A percentile compares a stretch with the other conserved stretches of the same genome.
These are phyloP conservation scores for Battus philenor DNA, from an alignment of 1,140 invertebrate species.

Conservation along the genomic window DNA sequence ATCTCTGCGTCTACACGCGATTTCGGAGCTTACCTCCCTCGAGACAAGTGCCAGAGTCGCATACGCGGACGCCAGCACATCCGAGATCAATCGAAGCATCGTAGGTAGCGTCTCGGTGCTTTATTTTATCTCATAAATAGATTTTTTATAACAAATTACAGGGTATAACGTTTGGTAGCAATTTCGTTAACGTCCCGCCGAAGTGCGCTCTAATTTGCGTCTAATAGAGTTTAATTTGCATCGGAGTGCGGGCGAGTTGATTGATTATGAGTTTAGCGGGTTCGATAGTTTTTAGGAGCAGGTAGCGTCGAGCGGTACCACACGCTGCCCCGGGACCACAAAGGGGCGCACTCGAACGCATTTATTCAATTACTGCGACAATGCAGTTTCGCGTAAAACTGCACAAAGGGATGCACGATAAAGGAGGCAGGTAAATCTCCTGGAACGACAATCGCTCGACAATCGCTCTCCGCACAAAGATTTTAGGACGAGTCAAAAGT, in stretches of 20 bases:
- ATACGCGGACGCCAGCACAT: slow-evolving; percentile 36
- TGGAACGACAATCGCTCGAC: slow-evolving; percentile 50
- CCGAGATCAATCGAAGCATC: slow-evolving; percentile 63
- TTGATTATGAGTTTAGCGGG: slow-evolving; percentile 41
- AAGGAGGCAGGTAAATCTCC: slow-evolving; percentile 47
- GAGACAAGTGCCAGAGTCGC: slow-evolving; percentile 67
- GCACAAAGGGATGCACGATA: slow-evolving; percentile 42
- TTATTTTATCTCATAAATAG: slow-evolving; percentile 73
- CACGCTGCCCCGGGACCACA: slow-evolving; percentile 13
- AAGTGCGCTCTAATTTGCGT: slow-evolving; percentile 47
- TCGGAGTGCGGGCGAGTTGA: slow-evolving; percentile 18
- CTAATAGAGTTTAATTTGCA: slow-evolving; percentile 51
- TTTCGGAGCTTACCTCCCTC: slow-evolving; percentile 45
- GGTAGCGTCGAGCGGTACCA: slow-evolving; percentile 28
- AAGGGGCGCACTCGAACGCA: slow-evolving; percentile 44
- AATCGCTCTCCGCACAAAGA: slow-evolving; percentile 45
- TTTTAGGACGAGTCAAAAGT: slow-evolving; percentile 58
- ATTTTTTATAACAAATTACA: slow-evolving; percentile 74
- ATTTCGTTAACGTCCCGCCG: slow-evolving; percentile 47
- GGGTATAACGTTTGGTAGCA: slow-evolving; percentile 68
- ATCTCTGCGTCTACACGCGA: slow-evolving; percentile 42
- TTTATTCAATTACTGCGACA: slow-evolving; percentile 69
- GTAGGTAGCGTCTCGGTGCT: slow-evolving; percentile 63
- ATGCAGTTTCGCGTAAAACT: slow-evolving; percentile 56
- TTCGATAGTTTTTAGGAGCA: slow-evolving; percentile 39